Evolutionary conservation across 2,113 vertebrate genomes (phyloP).

Genomic region (Atherinomorus stipes): DNA sequence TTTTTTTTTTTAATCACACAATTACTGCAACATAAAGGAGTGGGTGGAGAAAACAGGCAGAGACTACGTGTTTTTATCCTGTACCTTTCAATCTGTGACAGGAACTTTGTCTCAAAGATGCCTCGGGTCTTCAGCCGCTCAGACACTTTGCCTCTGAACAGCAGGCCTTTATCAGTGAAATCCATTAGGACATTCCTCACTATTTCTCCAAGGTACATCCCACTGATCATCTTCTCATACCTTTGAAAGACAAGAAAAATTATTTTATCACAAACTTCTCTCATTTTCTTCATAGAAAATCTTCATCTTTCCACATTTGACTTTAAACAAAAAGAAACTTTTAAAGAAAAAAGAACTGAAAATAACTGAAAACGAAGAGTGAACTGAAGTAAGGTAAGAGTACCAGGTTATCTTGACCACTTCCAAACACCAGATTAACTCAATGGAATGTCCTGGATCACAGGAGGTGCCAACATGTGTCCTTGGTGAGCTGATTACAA

Average conservation of each 20-base stretch:
- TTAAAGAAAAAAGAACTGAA: too few species aligned
- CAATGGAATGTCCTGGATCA: too few species aligned
- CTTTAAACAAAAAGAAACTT: too few species aligned
- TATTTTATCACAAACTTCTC: too few species aligned
- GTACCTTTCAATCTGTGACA: constrained; percentile 97
- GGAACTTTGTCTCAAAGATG: constrained; percentile 97
- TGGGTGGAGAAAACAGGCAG: neutral
- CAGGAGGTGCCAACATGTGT: too few species aligned
- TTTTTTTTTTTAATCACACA: neutral
- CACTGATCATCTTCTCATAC: constrained; percentile 99
- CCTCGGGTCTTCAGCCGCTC: constrained; percentile 93
- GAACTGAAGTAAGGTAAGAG: too few species aligned
- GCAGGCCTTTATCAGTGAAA: constrained; percentile 91
- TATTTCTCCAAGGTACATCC: constrained; percentile 97
- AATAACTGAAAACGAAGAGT: too few species aligned
- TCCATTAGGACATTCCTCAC: constrained; percentile 94
- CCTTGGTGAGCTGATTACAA: too few species aligned
- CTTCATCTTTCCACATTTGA: too few species aligned
- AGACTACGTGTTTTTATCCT: neutral
- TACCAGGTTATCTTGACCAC: too few species aligned
- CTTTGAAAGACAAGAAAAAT: constrained; percentile 71
- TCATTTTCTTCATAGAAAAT: too few species aligned
- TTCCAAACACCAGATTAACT: too few species aligned
- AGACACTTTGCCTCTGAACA: constrained; percentile 93
- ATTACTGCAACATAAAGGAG: neutral